phyloP scores from a whole-genome alignment of 2,113 vertebrate species.

The Vulpes ferrilata region DNA sequence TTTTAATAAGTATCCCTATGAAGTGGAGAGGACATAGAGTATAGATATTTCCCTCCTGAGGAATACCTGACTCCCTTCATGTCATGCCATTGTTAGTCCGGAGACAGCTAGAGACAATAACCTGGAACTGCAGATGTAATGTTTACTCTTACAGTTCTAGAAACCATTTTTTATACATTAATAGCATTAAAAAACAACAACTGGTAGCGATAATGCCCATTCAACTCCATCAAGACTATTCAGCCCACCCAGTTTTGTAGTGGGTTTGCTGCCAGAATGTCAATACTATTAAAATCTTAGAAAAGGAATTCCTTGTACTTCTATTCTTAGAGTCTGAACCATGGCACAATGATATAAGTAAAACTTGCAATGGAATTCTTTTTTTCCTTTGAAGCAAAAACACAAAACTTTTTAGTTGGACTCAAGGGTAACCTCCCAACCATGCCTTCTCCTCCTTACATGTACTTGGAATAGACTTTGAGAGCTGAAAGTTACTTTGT shows the following conservation, averaged over 20 bases:
- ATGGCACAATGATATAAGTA: not conserved
- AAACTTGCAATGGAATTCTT: not conserved
- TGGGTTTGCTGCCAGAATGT: not conserved
- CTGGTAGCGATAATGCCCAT: not conserved
- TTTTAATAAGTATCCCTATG: not conserved
- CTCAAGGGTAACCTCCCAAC: not conserved
- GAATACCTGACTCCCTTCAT: not conserved
- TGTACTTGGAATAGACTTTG: not conserved
- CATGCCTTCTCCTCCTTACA: not conserved
- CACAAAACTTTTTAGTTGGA: not conserved
- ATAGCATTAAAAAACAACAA: not conserved
- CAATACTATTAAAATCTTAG: not conserved
- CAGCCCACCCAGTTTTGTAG: not conserved
- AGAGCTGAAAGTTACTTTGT: not conserved
- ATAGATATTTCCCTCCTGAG: not conserved
- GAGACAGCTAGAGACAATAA: not conserved
- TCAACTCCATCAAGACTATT: not conserved
- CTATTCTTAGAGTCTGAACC: not conserved
- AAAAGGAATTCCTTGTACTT: not conserved
- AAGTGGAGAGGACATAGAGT: not conserved
- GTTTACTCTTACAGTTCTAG: constrained; percentile 9
- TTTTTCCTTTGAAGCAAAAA: not conserved
- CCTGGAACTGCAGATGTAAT: not conserved
- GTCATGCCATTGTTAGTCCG: not conserved
- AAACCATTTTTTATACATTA: not conserved